Conservation (phyloP, 1,140 invertebrate genomes). For the Colletes gigas region DNA sequence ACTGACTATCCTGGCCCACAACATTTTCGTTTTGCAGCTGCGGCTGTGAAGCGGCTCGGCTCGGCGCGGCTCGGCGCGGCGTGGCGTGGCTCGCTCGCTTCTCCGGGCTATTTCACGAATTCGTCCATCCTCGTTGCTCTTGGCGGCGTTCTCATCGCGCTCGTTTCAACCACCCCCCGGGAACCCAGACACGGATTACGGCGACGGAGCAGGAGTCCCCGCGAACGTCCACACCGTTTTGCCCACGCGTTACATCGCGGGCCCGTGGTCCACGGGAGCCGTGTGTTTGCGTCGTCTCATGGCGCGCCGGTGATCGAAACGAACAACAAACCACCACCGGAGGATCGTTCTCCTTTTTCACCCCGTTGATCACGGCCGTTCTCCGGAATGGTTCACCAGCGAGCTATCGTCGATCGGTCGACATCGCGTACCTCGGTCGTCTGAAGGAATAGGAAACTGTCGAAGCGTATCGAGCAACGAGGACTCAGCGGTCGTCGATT, state of each 20-base stretch:
- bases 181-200: background rate
- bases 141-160: slow-evolving; percentile 28
- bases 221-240: slow-evolving; percentile 33
- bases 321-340: background rate
- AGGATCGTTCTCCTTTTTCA: too few relatives aligned
- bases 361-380: too few relatives aligned
- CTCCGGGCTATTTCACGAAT: slow-evolving; percentile 59
- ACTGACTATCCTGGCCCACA: slow-evolving; percentile 69
- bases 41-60: slow-evolving; percentile 49
- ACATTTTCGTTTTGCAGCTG: slow-evolving; percentile 67
- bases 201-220: background rate
- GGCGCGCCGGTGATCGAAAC: background rate
- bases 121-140: slow-evolving; percentile 55
- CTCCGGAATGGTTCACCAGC: too few relatives aligned
- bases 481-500: slow-evolving; percentile 27
- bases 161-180: slow-evolving; percentile 29
- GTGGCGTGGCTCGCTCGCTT: slow-evolving; percentile 20
- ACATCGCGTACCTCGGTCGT: background rate
- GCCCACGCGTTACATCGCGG: slow-evolving; percentile 6
- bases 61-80: slow-evolving; percentile 22
- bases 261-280: slow-evolving; percentile 35
- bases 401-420: too few relatives aligned
- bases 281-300: slow-evolving; percentile 32
- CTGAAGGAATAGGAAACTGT: slow-evolving; percentile 30
- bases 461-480: slow-evolving; percentile 6